Evolutionary conservation across 2,797 vertebrate genomes (phyloP), one percentile per base, ranked within the genome.

Genomic region (Fringilla coelebs): DNA sequence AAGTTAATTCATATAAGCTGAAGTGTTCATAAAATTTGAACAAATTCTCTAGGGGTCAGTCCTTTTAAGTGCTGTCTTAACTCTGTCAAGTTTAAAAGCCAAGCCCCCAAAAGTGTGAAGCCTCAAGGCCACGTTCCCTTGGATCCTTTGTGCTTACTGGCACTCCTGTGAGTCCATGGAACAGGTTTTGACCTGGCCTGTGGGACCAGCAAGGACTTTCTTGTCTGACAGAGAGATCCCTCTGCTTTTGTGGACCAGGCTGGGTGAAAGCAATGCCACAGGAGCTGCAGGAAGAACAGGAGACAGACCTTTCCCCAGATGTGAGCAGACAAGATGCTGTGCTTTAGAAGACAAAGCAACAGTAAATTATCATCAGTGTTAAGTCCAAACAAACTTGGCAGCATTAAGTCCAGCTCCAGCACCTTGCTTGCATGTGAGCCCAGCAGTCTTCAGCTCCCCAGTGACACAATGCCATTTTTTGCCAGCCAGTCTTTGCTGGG

Each of bases 81-180:
- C 11, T 73, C 57, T 57, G n/a, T 41, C 20, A 32, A 8, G 31
- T 55, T 77, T 31, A 36, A 67, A 36, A 85, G 21, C 9, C 1
- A 2, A 84, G 26, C 5, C 22, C 14, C 36, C 11, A 28, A 55
- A 81, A 20, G 28, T 28, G 13, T 13, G 46, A 73, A 73, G 22
- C 21, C 17, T 45, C 10, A 25, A 61, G 49, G 28, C 16, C 10
- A 3, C 0, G 1, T 63, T 41, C 31, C 2, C 1, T 11, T 34
- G 41, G 46, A 76, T 38, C 10, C 22, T 60, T 17, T 15, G 10
- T 46, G 41, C 19, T 55, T 31, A 6, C 11, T 63, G 31, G 2
- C 43, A 38, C 31, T 25, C 4, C 16, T 60, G 7, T 17, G 19
- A 32, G 26, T 46, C 60, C 9, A 6, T 17, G 54, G 46, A 89